These are phyloP conservation scores for Euspilapteryx auroguttella DNA, from an alignment of 2,888 invertebrate genomes.

Conservation along the genomic window DNA sequence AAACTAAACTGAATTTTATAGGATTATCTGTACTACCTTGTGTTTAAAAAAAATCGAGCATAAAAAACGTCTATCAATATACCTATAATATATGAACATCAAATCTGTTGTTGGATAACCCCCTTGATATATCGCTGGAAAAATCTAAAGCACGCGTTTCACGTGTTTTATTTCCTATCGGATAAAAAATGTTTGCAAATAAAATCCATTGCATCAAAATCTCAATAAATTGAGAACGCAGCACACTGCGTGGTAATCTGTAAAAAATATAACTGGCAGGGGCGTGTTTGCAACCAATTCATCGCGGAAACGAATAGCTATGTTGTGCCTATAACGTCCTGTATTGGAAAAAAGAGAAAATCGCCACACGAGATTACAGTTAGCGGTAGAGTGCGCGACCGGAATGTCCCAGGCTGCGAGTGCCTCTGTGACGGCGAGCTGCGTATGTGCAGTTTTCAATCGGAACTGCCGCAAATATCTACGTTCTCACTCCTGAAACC, in stretches of 20 bases:
- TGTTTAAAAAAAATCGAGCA: too few relatives aligned
- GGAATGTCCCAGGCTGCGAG: too few relatives aligned
- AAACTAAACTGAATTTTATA: too few relatives aligned
- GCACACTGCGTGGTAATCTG: slow-evolving; percentile 2
- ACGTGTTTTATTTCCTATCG: too few relatives aligned
- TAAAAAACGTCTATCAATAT: too few relatives aligned
- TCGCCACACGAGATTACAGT: slow-evolving; percentile 18
- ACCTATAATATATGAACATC: too few relatives aligned
- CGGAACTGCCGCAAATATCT: slow-evolving; percentile 1
- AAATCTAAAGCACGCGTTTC: too few relatives aligned
- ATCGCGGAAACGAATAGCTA: slow-evolving; percentile 6
- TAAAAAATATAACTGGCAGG: slow-evolving; percentile 6
- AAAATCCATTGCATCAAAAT: slow-evolving; percentile 3
- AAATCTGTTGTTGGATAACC: too few relatives aligned
- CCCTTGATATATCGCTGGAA: too few relatives aligned
- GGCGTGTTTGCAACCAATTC: slow-evolving; percentile 7
- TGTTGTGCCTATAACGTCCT: slow-evolving; percentile 4
- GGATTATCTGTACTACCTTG: too few relatives aligned
- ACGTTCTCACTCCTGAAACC: too few relatives aligned
- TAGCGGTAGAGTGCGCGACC: slow-evolving; percentile 14
- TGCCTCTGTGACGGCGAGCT: too few relatives aligned
- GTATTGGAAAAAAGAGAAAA: slow-evolving; percentile 3
- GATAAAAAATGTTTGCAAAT: slow-evolving; percentile 4
- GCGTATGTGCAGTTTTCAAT: slow-evolving; percentile 1
- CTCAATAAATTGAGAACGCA: slow-evolving; percentile 1